phyloP scores from a whole-genome alignment of 2,888 invertebrate species.

The Nemotelus pantherinus region DNA sequence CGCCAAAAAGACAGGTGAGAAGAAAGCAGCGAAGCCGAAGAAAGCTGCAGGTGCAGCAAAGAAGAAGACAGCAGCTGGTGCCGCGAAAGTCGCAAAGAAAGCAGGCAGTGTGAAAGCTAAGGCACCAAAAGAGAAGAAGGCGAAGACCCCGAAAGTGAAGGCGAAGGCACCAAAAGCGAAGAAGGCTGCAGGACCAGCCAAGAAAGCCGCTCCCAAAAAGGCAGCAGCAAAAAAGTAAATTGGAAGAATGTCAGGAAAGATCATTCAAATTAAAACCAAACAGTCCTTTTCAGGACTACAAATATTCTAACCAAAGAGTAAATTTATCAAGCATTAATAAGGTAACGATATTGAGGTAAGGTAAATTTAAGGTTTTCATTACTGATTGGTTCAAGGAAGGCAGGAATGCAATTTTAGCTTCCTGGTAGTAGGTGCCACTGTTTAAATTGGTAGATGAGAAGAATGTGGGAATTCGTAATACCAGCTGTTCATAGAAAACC shows the following conservation, averaged over 20 bases:
- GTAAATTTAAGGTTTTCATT: too few relatives aligned
- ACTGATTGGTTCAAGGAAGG: too few relatives aligned
- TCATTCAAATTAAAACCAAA: not conserved
- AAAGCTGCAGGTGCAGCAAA: not conserved
- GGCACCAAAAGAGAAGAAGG: conserved; percentile 15
- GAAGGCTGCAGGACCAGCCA: conserved; percentile 30
- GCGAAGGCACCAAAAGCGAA: conserved; percentile 32
- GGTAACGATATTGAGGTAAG: too few relatives aligned
- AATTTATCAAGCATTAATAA: not conserved
- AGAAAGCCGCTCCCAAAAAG: conserved; percentile 31
- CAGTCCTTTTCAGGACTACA: conserved; percentile 40
- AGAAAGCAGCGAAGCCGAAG: not conserved
- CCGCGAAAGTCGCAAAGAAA: conserved; percentile 34
- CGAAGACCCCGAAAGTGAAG: conserved; percentile 21
- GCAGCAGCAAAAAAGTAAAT: conserved; percentile 34
- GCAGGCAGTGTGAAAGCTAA: conserved; percentile 16
- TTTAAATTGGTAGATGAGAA: too few relatives aligned
- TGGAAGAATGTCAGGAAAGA: not conserved
- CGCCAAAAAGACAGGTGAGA: not conserved
- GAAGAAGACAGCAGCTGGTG: conserved; percentile 1
- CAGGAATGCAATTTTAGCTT: too few relatives aligned
- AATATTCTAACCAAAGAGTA: conserved; percentile 14
- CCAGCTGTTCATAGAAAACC: too few relatives aligned
- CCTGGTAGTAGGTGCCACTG: too few relatives aligned
- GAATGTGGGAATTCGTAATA: too few relatives aligned